A percentile compares a stretch with the other conserved stretches of the same genome.
phyloP scores from a whole-genome alignment of 2,797 vertebrate genomes.

The Calcarius lapponicus region DNA sequence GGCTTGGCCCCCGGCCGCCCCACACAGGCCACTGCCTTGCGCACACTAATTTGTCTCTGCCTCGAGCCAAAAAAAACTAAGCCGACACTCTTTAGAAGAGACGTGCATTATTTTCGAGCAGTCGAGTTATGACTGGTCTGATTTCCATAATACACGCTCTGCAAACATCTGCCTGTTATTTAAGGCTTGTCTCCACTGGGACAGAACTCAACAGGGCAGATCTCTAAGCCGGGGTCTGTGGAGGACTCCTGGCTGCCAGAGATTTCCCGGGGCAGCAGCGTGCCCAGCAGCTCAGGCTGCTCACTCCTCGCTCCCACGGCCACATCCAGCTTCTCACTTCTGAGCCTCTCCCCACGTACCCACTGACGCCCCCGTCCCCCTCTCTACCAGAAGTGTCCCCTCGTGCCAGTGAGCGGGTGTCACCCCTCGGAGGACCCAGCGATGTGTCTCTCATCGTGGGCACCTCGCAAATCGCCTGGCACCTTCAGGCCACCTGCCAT shows the following conservation, averaged over 20 bases:
- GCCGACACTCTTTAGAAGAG: conserved; percentile 26
- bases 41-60: conserved; percentile 50
- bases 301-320: rapidly evolving
- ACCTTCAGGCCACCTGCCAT: not conserved
- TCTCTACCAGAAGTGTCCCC: not conserved
- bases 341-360: rapidly evolving
- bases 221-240: rapidly evolving
- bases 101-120: not conserved
- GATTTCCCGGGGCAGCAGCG: rapidly evolving
- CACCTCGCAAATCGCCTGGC: not conserved
- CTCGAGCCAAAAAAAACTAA: conserved; percentile 53
- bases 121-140: conserved; percentile 57
- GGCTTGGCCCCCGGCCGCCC: not conserved
- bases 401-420: rapidly evolving
- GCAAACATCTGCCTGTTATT: conserved; percentile 64
- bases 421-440: rapidly evolving
- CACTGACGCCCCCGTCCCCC: rapidly evolving
- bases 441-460: rapidly evolving
- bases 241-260: not conserved
- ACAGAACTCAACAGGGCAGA: not conserved
- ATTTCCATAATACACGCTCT: conserved; percentile 35
- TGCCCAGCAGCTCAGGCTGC: rapidly evolving
- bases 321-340: rapidly evolving
- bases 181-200: not conserved
- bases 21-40: conserved; percentile 31